These are phyloP conservation scores for Bembecia ichneumoniformis DNA, from an alignment of 2,888 invertebrate species.

Conservation along the genomic window DNA sequence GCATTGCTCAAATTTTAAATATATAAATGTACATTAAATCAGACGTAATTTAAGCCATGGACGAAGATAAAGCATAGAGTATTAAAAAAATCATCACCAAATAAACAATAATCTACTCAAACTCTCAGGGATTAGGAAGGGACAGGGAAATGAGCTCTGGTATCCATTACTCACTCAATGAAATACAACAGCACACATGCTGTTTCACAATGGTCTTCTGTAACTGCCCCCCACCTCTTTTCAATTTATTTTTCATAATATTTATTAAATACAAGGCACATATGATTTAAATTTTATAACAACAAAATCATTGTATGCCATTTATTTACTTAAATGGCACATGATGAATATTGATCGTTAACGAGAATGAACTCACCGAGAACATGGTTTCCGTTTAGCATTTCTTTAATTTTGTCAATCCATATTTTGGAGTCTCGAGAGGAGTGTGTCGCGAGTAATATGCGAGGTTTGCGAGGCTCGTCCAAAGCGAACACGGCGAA, in stretches of 20 bases:
- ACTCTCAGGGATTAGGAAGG: too few relatives aligned
- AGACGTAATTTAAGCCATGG: slow-evolving; percentile 19
- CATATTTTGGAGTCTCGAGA: slow-evolving; percentile 77
- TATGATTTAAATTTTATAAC: too few relatives aligned
- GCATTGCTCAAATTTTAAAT: slow-evolving; percentile 12
- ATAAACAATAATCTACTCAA: too few relatives aligned
- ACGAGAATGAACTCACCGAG: slow-evolving; percentile 32
- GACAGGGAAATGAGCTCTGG: too few relatives aligned
- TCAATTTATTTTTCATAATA: too few relatives aligned
- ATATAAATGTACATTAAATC: slow-evolving; percentile 20
- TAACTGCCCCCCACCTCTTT: too few relatives aligned
- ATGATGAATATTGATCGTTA: slow-evolving; percentile 5
- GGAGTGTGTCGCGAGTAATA: slow-evolving; percentile 76
- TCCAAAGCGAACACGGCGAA: slow-evolving; percentile 77
- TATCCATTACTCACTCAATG: too few relatives aligned
- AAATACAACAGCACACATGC: too few relatives aligned
- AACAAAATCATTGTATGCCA: too few relatives aligned
- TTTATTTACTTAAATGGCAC: slow-evolving; percentile 12
- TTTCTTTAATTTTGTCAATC: slow-evolving; percentile 75
- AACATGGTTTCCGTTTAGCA: slow-evolving; percentile 57
- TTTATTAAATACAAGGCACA: too few relatives aligned
- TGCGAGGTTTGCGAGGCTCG: slow-evolving; percentile 72
- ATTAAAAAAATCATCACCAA: too few relatives aligned
- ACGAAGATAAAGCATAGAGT: background rate
- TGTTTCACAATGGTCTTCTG: too few relatives aligned